These are phyloP conservation scores for Eospalax fontanierii DNA, from an alignment of 2,797 vertebrate species.

Conservation along the genomic window DNA sequence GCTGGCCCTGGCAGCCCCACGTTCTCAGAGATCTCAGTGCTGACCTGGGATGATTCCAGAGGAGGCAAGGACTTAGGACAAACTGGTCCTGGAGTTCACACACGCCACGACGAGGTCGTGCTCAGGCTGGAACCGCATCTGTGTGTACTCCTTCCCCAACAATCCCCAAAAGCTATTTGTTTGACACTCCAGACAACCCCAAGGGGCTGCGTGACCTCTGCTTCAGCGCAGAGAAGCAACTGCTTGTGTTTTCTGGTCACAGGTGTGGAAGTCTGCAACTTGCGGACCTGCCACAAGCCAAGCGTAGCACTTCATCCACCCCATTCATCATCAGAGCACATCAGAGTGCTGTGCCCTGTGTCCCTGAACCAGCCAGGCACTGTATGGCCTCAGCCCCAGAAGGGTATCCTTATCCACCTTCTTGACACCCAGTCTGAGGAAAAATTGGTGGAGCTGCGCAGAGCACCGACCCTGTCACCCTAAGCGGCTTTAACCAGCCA, in stretches of 20 bases:
- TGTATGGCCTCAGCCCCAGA: constrained; percentile 95
- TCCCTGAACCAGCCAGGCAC: constrained; percentile 95
- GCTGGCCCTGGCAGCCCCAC: constrained; percentile 94
- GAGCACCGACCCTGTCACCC: constrained; percentile 95
- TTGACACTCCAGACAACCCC: constrained; percentile 96
- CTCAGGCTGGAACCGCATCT: constrained; percentile 95
- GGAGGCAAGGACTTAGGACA: constrained; percentile 95
- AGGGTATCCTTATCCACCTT: constrained; percentile 96
- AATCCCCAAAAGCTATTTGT: constrained; percentile 95
- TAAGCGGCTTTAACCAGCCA: no score
- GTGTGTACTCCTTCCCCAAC: constrained; percentile 96
- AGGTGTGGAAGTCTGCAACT: constrained; percentile 93
- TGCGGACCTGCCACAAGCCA: constrained; percentile 94
- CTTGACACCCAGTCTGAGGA: constrained; percentile 96
- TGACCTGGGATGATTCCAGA: constrained; percentile 96
- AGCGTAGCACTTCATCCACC: constrained; percentile 95
- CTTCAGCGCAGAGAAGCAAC: constrained; percentile 95
- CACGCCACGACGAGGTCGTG: constrained; percentile 97
- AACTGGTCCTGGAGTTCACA: constrained; percentile 96
- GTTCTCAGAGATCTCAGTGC: constrained; percentile 96
- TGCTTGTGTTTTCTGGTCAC: constrained; percentile 96
- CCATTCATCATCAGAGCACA: constrained; percentile 97
- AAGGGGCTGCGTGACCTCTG: constrained; percentile 96
- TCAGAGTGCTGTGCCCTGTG: constrained; percentile 96
- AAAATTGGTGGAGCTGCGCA: constrained; percentile 95